phyloP scores from a whole-genome alignment of 2,113 vertebrate species.

The Menura novaehollandiae region DNA sequence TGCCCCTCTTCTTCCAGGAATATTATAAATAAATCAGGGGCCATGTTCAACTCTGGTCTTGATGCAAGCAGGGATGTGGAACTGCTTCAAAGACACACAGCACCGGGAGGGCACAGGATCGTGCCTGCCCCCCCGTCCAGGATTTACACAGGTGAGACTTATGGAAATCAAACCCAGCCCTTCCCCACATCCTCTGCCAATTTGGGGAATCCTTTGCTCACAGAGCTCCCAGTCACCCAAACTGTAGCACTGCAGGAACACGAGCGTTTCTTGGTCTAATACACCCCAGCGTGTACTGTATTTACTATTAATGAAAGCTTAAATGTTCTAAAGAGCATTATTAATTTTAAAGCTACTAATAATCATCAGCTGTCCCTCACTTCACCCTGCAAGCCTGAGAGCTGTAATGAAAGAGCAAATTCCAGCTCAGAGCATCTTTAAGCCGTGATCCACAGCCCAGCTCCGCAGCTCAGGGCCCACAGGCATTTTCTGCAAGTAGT shows the following conservation, averaged over 20 bases:
- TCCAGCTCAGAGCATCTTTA: background rate
- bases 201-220: background rate
- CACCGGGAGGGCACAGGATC: background rate
- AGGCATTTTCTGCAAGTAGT: background rate
- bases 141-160: background rate
- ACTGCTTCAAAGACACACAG: background rate
- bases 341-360: conserved; percentile 35
- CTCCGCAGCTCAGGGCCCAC: background rate
- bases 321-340: background rate
- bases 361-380: background rate
- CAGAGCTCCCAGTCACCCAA: background rate
- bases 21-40: background rate
- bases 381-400: background rate
- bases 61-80: background rate
- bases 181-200: background rate
- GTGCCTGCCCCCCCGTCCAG: background rate
- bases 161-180: background rate
- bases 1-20: background rate
- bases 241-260: background rate
- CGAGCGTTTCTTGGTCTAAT: background rate
- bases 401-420: background rate
- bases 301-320: background rate
- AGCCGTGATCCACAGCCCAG: background rate
- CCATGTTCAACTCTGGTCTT: background rate
- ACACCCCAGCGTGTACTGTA: background rate